Evolutionary conservation across 2,888 invertebrate species (phyloP).

Genomic region (Mylabris sibirica): DNA sequence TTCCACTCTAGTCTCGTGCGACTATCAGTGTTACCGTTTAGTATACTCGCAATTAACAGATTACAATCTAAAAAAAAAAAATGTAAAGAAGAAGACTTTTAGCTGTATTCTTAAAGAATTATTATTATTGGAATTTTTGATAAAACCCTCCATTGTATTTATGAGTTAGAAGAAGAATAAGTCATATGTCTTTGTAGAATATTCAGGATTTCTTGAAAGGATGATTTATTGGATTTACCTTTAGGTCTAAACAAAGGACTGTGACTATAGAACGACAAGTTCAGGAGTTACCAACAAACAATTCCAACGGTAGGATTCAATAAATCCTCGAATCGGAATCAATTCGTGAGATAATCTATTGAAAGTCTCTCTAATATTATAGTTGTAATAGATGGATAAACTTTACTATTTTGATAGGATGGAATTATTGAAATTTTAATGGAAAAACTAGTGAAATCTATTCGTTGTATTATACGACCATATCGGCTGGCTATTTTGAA

Average conservation of each 20-base stretch:
- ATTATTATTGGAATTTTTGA: not conserved
- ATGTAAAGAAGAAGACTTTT: not conserved
- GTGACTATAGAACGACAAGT: conserved; percentile 1
- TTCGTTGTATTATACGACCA: not conserved
- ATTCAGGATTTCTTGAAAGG: not conserved
- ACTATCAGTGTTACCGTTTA: not conserved
- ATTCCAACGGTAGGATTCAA: conserved; percentile 1
- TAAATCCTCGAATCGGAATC: conserved; percentile 11
- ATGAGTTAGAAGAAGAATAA: not conserved
- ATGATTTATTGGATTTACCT: conserved; percentile 5
- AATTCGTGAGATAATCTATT: conserved; percentile 6
- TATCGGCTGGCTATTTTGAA: conserved; percentile 6
- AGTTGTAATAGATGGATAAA: conserved; percentile 9
- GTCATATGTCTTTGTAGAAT: not conserved
- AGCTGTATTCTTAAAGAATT: not conserved
- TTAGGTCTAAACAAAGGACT: not conserved
- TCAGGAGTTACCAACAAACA: conserved; percentile 4
- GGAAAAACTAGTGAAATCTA: not conserved
- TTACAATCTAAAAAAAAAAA: not conserved
- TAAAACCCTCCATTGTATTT: not conserved
- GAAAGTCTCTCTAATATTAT: conserved; percentile 4
- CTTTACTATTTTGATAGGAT: not conserved
- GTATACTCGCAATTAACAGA: not conserved
- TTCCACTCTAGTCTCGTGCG: not conserved
- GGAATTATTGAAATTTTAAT: conserved; percentile 6